phyloP scores from a whole-genome alignment of 2,888 invertebrate genomes.

The Brachyptera risi region DNA sequence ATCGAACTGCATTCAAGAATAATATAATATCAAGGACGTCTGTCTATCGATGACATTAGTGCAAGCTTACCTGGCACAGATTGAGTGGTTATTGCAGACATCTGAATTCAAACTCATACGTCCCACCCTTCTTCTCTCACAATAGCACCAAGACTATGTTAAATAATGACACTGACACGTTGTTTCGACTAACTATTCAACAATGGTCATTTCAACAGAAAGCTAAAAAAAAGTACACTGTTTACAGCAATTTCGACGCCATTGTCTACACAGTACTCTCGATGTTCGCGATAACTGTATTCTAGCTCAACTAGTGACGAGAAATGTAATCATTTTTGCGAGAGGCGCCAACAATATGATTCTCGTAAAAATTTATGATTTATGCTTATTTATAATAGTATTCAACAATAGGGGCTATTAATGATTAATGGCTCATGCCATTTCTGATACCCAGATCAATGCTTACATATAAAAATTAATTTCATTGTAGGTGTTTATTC shows the following conservation, averaged over 20 bases:
- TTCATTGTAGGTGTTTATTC: no score
- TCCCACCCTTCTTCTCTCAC: constrained; percentile 26
- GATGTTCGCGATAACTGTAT: constrained; percentile 50
- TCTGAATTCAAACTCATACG: constrained; percentile 40
- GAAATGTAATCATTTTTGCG: background rate
- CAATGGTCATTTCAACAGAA: no score
- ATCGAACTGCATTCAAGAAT: background rate
- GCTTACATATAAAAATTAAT: no score
- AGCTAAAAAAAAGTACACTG: constrained; percentile 40
- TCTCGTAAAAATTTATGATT: no score
- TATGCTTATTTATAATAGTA: no score
- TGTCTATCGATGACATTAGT: constrained; percentile 36
- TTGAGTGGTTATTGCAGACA: constrained; percentile 52
- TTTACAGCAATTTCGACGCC: constrained; percentile 49
- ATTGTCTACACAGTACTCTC: constrained; percentile 45
- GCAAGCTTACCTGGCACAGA: constrained; percentile 52
- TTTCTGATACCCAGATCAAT: no score
- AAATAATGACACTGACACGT: no score
- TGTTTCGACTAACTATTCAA: no score
- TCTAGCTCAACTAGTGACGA: background rate
- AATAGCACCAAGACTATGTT: constrained; percentile 16
- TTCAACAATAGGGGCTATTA: no score
- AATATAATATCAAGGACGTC: constrained; percentile 31
- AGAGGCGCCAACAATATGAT: no score
- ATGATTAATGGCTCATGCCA: no score